Evolutionary conservation across 1,140 invertebrate genomes (phyloP).

Genomic region (Drosophila kanapiae): DNA sequence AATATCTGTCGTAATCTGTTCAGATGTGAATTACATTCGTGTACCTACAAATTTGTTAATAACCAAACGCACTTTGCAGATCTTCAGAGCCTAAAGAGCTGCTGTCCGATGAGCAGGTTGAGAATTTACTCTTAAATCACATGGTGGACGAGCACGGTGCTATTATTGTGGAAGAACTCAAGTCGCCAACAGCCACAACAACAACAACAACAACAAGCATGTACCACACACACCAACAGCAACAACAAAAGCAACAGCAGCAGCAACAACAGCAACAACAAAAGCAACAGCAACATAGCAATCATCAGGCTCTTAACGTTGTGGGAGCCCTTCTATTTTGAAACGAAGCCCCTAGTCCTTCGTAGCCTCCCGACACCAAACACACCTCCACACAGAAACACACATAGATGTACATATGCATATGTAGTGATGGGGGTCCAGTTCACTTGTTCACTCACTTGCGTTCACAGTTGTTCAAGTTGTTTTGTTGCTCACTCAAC

Average conservation of each 20-base stretch:
- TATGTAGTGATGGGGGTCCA: conserved; percentile 28
- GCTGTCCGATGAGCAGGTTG: conserved; percentile 84
- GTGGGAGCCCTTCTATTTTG: conserved; percentile 65
- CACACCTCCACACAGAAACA: conserved; percentile 4
- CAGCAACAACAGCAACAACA: conserved; percentile 52
- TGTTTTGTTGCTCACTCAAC: background rate
- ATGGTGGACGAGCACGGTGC: conserved; percentile 78
- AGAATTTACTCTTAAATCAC: conserved; percentile 84
- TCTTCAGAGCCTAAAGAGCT: conserved; percentile 83
- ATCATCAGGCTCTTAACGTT: conserved; percentile 61
- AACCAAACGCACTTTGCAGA: conserved; percentile 73
- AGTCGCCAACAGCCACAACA: conserved; percentile 64
- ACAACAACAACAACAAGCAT: conserved; percentile 68
- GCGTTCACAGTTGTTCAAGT: background rate
- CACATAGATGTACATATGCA: background rate
- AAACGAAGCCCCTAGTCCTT: conserved; percentile 18
- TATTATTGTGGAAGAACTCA: conserved; percentile 81
- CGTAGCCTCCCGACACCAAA: conserved; percentile 8
- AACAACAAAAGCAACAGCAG: conserved; percentile 44
- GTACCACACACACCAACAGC: conserved; percentile 61
- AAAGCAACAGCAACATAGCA: conserved; percentile 50
- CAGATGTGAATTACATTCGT: background rate
- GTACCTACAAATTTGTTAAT: conserved; percentile 20
- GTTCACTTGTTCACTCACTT: conserved; percentile 2
- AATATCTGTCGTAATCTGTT: conserved; percentile 8